Percentiles rank a stretch among this genome's conserved stretches.
Conservation (phyloP, 2,113 vertebrate species). For the Amblyopsis rosae region DNA sequence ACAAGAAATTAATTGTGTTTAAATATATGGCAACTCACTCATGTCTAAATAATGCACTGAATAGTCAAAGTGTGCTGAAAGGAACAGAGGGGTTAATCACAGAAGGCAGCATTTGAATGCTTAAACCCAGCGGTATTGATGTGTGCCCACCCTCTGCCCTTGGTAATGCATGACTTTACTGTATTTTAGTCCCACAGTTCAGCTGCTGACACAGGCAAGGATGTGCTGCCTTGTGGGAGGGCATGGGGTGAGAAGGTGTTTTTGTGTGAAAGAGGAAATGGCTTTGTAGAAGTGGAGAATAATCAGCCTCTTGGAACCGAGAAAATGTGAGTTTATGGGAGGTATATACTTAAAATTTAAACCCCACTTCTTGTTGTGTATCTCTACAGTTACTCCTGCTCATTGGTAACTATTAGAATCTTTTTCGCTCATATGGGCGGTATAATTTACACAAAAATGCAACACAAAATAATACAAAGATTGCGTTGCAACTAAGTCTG, state of each 20-base stretch:
- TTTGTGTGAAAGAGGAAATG: slow-evolving; percentile 35
- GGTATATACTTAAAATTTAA: slow-evolving; percentile 52
- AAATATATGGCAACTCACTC: background rate
- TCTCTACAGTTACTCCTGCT: slow-evolving; percentile 51
- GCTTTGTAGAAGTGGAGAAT: slow-evolving; percentile 27
- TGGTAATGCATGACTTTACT: slow-evolving; percentile 15
- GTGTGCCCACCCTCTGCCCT: slow-evolving; percentile 6
- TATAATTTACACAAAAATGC: too few species aligned
- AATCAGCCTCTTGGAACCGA: slow-evolving; percentile 23
- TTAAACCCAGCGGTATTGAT: slow-evolving; percentile 32
- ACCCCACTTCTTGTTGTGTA: slow-evolving; percentile 21
- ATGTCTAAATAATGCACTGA: slow-evolving; percentile 21
- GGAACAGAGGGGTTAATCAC: slow-evolving; percentile 36
- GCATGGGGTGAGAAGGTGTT: slow-evolving; percentile 11
- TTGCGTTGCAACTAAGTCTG: too few species aligned
- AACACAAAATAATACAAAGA: too few species aligned
- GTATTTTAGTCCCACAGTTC: slow-evolving; percentile 1
- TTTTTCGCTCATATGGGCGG: too few species aligned
- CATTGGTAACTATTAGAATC: slow-evolving; percentile 28
- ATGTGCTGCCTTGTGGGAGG: slow-evolving; percentile 10
- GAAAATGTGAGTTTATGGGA: slow-evolving; percentile 53
- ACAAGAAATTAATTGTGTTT: background rate
- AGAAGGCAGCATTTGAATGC: slow-evolving; percentile 24
- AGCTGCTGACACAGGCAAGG: slow-evolving; percentile 11
- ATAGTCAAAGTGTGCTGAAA: slow-evolving; percentile 12